Evolutionary conservation across 1,140 invertebrate species (phyloP), one percentile per base, ranked within the genome.

Genomic region (honey bee (Apis mellifera)): DNA sequence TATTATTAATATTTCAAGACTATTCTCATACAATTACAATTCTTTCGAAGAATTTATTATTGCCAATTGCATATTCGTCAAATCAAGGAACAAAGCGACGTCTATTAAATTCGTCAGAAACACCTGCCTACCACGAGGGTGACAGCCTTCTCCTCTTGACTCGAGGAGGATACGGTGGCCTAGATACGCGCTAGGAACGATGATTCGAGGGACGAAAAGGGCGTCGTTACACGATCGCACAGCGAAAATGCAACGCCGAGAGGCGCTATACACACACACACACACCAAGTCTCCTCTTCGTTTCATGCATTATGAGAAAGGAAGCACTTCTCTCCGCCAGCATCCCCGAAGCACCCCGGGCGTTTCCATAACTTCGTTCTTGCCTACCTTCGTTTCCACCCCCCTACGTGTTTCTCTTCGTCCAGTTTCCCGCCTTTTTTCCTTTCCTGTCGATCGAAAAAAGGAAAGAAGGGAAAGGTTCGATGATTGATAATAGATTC

Each of bases 331-430:
- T 50, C 64, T 73, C 69, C 72, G 73, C 69, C 68, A 52, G 64
- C 65, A 80, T 78, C 86, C 82, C 65, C 74, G 69, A 73, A 64
- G 54, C 71, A 52, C 79, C 86, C 75, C 70, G 69, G 76, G 86
- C 76, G 79, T 78, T 88, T 87, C 86, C 73, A 88, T 88, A 88
- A 88, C 86, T 88, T 88, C 55, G 75, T 84, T 87, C 83, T 73
- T 85, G 57, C 74, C 79, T 65, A 50, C 68, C n/a, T n/a, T n/a
- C 70, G 50, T 55, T 83, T 26, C 52, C 48, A 3, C 26, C 26
- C 70, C 21, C 19, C 54, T 21, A n/a, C n/a, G 32, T 32, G 32
- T 3, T 32, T 32, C 32, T 32, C 2, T 32, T 32, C 32, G 32
- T 26, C 9, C 19, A 17, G 17, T 19, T 21, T 9, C 19, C 48